Base-by-base conservation (phyloP, 2,113 vertebrate genomes). In the Trachemys scripta region DNA sequence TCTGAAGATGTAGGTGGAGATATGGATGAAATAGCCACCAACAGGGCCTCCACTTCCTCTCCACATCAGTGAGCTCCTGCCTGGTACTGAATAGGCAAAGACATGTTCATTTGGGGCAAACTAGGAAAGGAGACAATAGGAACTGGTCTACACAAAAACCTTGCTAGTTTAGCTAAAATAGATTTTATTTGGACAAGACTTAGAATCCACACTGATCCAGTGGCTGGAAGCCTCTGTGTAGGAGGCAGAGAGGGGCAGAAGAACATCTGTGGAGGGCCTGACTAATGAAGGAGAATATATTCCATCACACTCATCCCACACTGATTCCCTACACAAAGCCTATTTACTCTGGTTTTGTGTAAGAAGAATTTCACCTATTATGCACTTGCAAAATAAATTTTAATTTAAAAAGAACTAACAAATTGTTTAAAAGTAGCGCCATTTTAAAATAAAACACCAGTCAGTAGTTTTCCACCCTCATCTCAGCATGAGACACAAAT, bases 381-480 rank as follows among this genome's bases (percentile, higher is more conserved):
- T 57, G 62, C 53, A 92, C 80, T 8, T 85, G 51, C 17, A 42
- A 82, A 95, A 91, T 31, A 69, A 35, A 38, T 31, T 76, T 90
- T 7, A 86, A 84, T 92, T 80, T 84, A 80, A 29, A 72, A 51
- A 76, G 82, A 38, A 86, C 13, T 57, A 8, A 47, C 56, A 27
- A 51, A 80, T 92, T 81, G 13, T 88, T 94, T 92, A 80, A 91
- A 82, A 75, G 49, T 14, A 90, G 45, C 38, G 81, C 24, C 78
- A 84, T 35, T 65, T n/a, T 65, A 14, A 62, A 31, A 62, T 62
- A 62, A 62, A 59, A 62, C 13, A 62, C 27, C 29, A 62, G 72
- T 57, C 22, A 90, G 80, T 27, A 83, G 22, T 35, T 76, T 85
- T 16, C 59, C 90, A 85, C 25, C 65, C 85, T 78, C 85, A 69